These are phyloP conservation scores for Gobio gobio DNA, from an alignment of 2,113 vertebrate species.

Conservation along the genomic window DNA sequence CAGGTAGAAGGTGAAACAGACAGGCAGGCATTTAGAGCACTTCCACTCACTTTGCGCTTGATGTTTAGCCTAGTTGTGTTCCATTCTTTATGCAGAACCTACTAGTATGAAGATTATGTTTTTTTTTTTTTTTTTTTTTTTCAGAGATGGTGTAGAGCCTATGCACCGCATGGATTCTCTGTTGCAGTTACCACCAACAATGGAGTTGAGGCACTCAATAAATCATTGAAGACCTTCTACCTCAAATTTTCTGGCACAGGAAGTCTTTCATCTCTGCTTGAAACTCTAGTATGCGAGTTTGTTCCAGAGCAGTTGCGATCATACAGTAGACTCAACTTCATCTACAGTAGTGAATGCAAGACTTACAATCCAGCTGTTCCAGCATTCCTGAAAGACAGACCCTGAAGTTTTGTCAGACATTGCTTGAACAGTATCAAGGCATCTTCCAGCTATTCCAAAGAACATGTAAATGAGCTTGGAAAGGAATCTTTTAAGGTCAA, in stretches of 20 bases:
- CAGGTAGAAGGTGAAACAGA: background rate
- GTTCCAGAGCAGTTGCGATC: slow-evolving; percentile 4
- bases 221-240: too few relatives aligned
- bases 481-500: too few relatives aligned
- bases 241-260: slow-evolving; percentile 9
- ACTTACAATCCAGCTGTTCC: too few relatives aligned
- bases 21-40: background rate
- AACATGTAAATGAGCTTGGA: too few relatives aligned
- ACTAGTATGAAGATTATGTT: too few relatives aligned
- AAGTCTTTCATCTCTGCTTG: slow-evolving; percentile 17
- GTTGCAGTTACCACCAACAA: background rate
- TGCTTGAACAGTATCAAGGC: too few relatives aligned
- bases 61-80: background rate
- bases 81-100: background rate
- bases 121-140: background rate
- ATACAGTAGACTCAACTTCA: too few relatives aligned
- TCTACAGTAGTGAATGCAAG: too few relatives aligned
- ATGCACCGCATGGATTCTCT: background rate
- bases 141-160: background rate
- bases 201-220: background rate
- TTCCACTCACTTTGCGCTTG: background rate
- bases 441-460: too few relatives aligned
- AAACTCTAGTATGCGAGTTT: background rate
- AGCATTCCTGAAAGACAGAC: too few relatives aligned
- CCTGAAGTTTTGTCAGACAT: too few relatives aligned